These are phyloP conservation scores for Rhineura floridana DNA, from an alignment of 2,113 vertebrate genomes.

Conservation along the genomic window DNA sequence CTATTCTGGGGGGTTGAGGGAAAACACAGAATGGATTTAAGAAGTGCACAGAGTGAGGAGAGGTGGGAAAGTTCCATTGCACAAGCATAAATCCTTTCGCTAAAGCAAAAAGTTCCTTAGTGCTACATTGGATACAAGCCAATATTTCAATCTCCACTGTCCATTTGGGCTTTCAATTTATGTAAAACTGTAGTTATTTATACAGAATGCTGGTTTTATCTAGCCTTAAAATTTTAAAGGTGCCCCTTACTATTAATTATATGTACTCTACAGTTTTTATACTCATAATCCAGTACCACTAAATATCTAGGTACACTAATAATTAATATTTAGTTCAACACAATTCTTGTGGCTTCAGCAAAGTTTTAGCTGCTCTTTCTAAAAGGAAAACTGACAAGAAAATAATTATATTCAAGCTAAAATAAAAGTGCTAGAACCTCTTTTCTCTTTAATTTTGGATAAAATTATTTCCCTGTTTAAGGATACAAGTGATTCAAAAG, in stretches of 20 bases:
- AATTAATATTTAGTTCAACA: neutral
- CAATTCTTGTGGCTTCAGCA: neutral
- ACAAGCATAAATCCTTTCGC: too few relatives aligned
- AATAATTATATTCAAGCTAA: neutral
- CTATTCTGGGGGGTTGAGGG: too few relatives aligned
- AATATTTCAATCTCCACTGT: neutral
- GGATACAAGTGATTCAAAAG: neutral
- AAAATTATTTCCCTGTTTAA: neutral
- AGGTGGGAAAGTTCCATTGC: too few relatives aligned
- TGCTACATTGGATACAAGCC: too few relatives aligned
- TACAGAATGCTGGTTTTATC: neutral
- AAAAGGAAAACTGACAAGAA: neutral
- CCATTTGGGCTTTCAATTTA: neutral
- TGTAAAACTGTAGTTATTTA: neutral
- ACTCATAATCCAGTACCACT: neutral
- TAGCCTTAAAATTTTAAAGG: neutral
- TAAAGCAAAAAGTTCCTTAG: too few relatives aligned
- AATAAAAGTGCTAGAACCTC: neutral
- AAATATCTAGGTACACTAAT: neutral
- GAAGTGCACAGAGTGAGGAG: too few relatives aligned
- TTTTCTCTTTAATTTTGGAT: neutral
- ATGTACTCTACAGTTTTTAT: neutral
- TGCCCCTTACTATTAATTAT: neutral
- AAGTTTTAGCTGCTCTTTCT: neutral
- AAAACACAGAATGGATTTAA: too few relatives aligned